Conservation (phyloP, 2,113 vertebrate genomes). For the Hydropotes inermis region DNA sequence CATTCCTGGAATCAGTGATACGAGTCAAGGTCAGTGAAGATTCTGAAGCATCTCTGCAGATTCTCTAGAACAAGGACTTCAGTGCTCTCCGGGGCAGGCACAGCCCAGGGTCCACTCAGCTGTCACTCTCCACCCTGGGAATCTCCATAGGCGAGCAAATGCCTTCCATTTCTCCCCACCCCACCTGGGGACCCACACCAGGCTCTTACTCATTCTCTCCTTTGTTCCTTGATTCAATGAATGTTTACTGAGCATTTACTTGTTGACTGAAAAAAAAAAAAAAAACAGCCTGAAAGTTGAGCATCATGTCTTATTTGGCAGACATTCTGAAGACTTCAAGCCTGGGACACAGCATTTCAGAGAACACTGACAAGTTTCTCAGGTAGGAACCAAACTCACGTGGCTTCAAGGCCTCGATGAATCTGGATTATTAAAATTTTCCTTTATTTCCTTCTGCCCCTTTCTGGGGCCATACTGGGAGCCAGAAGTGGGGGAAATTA, state of each 20-base stretch:
- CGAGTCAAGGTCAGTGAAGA: slow-evolving; percentile 33
- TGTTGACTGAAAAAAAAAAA: neutral
- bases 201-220: neutral
- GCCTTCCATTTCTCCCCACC: neutral
- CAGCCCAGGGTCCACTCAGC: neutral
- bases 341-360: neutral
- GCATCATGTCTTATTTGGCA: neutral
- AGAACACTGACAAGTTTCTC: neutral
- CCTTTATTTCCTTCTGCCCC: neutral
- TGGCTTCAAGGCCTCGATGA: neutral
- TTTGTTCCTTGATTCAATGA: no score
- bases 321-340: neutral
- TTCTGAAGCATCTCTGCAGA: neutral
- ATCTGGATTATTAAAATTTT: neutral
- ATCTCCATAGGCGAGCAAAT: neutral
- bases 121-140: neutral
- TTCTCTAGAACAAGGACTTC: neutral
- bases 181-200: neutral
- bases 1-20: neutral
- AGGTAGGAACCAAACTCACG: rapidly evolving
- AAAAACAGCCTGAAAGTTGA: neutral
- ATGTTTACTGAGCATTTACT: neutral
- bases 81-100: neutral
- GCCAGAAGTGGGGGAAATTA: neutral
- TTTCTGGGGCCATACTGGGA: neutral